A percentile compares a stretch with the other conserved stretches of the same genome.
phyloP scores from a whole-genome alignment of 2,113 vertebrate genomes.

The Halichoerus grypus region DNA sequence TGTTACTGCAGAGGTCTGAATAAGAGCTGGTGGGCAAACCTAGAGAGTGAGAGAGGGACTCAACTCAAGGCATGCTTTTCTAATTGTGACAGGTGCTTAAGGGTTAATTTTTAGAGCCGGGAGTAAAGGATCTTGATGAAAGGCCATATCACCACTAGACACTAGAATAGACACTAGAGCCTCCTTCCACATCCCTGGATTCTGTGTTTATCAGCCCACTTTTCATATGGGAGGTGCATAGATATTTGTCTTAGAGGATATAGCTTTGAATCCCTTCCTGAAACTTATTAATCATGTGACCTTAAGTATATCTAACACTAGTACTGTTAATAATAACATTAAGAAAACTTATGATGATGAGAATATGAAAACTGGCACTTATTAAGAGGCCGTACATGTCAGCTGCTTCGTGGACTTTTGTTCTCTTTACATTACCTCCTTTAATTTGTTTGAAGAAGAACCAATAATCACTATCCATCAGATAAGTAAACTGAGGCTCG shows the following conservation, averaged over 20 bases:
- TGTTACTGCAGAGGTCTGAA: neutral
- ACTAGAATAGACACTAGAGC: neutral
- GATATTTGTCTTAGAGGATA: neutral
- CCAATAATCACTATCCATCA: neutral
- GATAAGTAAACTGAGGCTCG: neutral
- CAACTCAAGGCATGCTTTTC: neutral
- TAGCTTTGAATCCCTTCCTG: neutral
- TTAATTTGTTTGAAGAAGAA: neutral
- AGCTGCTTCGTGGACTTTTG: neutral
- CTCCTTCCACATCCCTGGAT: neutral
- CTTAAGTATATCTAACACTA: neutral
- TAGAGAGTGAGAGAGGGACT: neutral
- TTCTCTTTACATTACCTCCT: neutral
- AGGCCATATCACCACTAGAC: neutral
- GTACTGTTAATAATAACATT: neutral
- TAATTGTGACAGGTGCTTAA: neutral
- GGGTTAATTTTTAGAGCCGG: conserved; percentile 3
- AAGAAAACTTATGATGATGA: neutral
- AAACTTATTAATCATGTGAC: neutral
- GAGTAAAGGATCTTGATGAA: neutral
- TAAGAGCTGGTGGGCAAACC: neutral
- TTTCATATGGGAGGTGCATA: neutral
- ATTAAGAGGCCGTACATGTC: neutral
- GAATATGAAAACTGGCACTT: neutral
- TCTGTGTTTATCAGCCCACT: conserved; percentile 9